Evolutionary conservation across 2,888 invertebrate genomes (phyloP).

Genomic region (Zygogramma bicolorata): DNA sequence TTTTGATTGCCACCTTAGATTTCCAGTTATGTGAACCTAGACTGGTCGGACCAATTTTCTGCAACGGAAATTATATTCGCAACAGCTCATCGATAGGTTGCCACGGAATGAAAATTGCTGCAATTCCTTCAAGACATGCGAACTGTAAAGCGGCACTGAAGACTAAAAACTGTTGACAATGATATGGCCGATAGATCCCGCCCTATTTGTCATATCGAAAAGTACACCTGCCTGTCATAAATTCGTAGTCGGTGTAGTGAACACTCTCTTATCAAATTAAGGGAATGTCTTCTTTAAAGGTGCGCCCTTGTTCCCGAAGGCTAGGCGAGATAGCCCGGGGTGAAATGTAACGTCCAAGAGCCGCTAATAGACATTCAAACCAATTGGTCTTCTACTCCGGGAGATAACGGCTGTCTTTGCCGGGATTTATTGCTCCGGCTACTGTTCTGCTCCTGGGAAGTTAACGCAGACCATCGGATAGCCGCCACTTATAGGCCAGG

Average conservation of each 20-base stretch:
- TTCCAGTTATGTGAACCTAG: too few relatives aligned
- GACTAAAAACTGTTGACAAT: neutral
- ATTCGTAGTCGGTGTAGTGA: neutral
- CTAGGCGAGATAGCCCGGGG: constrained; percentile 31
- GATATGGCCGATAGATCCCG: neutral
- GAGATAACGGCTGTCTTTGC: constrained; percentile 36
- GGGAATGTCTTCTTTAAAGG: neutral
- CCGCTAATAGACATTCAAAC: constrained; percentile 58
- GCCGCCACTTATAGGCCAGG: too few relatives aligned
- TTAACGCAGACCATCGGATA: constrained; percentile 33
- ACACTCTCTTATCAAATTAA: neutral
- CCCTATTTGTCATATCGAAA: neutral
- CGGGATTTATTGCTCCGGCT: constrained; percentile 35
- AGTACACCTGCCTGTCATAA: neutral
- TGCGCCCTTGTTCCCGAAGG: constrained; percentile 36
- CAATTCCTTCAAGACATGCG: too few relatives aligned
- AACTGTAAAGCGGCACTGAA: too few relatives aligned
- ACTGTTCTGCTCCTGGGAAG: constrained; percentile 36
- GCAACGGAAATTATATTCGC: too few relatives aligned
- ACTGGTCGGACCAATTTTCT: too few relatives aligned
- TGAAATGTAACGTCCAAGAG: constrained; percentile 45
- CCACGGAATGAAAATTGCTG: too few relatives aligned
- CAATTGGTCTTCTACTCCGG: constrained; percentile 52
- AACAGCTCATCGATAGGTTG: too few relatives aligned
- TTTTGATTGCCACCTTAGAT: too few relatives aligned